Conservation (phyloP, 1,140 invertebrate genomes). For the Drosophila punjabiensis region DNA sequence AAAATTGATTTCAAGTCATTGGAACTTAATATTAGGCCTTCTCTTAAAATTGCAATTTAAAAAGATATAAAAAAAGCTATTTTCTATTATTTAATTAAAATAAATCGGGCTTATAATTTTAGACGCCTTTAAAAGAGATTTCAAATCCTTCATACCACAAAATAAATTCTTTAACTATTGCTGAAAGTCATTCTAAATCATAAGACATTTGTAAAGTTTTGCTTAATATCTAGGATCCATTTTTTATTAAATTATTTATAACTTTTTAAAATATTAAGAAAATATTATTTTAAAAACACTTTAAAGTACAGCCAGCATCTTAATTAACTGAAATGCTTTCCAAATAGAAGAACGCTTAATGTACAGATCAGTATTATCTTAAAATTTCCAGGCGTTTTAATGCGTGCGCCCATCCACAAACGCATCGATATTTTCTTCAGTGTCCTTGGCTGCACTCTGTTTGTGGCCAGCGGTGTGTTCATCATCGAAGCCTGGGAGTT, state of each 20-base stretch:
- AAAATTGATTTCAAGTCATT: too few species aligned
- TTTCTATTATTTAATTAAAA: too few species aligned
- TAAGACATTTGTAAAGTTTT: neutral
- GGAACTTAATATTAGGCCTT: neutral
- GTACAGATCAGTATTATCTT: neutral
- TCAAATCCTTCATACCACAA: neutral
- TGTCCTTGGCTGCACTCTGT: conserved; percentile 89
- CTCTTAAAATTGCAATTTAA: neutral
- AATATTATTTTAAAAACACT: neutral
- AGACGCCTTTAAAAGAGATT: neutral
- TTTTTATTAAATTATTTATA: neutral
- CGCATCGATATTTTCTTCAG: conserved; percentile 91
- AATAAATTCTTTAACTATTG: neutral
- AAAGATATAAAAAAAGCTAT: neutral
- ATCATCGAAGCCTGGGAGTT: conserved; percentile 87
- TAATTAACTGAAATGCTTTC: neutral
- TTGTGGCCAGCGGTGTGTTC: conserved; percentile 89
- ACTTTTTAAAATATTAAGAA: conserved; percentile 3
- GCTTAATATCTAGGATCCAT: neutral
- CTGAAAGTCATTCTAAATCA: neutral
- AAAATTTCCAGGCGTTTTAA: conserved; percentile 86
- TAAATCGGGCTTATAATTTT: too few species aligned
- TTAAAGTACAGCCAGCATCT: neutral
- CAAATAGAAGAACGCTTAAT: neutral
- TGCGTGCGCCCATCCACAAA: conserved; percentile 88